A percentile compares a stretch with the other conserved stretches of the same genome.
Conservation (phyloP, 1,140 invertebrate genomes). For the Subanguina moxae region DNA sequence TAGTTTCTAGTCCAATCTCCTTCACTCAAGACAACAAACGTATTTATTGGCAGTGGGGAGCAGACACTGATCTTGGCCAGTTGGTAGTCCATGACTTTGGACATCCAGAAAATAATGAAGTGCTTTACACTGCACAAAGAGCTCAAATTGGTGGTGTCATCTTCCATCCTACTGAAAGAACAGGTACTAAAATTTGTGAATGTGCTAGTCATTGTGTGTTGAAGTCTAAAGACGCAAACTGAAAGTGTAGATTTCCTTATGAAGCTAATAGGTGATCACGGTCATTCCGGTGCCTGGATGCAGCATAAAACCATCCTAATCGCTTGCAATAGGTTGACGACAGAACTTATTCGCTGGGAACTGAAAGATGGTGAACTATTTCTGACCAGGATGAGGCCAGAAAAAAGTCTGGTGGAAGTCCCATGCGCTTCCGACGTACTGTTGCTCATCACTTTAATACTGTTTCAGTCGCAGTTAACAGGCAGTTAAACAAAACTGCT, state of each 20-base stretch:
- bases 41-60: constrained; percentile 58
- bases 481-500: no score
- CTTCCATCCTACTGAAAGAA: constrained; percentile 53
- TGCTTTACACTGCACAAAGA: constrained; percentile 52
- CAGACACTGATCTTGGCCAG: constrained; percentile 51
- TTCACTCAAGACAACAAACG: constrained; percentile 53
- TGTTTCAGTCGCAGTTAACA: no score
- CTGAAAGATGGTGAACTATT: constrained; percentile 86
- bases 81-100: constrained; percentile 54
- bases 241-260: constrained; percentile 65
- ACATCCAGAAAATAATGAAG: constrained; percentile 48
- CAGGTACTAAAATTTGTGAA: constrained; percentile 61
- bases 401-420: constrained; percentile 81
- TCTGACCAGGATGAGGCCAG: constrained; percentile 79
- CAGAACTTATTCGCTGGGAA: constrained; percentile 73
- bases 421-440: constrained; percentile 82
- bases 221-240: constrained; percentile 69
- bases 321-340: constrained; percentile 65
- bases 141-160: constrained; percentile 54
- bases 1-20: constrained; percentile 54
- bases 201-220: constrained; percentile 71
- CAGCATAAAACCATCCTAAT: constrained; percentile 49
- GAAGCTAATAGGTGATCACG: constrained; percentile 43
- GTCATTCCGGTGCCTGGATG: constrained; percentile 18
- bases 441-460: no score